Conservation (phyloP, 2,888 invertebrate species). For the Masnerella sp. region DNA sequence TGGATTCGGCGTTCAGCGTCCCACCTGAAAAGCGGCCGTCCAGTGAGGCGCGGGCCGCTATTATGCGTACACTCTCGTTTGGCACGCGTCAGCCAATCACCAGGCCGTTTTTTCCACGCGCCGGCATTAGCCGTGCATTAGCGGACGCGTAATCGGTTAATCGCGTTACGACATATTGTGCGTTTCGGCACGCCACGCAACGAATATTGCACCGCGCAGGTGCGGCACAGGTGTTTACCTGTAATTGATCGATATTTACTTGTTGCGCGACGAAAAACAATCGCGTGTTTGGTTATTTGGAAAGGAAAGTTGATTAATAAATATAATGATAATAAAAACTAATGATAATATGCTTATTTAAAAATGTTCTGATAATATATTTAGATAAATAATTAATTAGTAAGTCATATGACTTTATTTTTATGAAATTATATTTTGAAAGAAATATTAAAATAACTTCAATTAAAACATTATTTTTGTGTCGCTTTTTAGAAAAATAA, state of each 20-base stretch:
- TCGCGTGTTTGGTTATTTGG: no score
- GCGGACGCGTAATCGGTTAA: conserved; percentile 61
- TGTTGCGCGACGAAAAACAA: conserved; percentile 40
- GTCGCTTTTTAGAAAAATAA: no score
- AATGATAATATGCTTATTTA: no score
- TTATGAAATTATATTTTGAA: no score
- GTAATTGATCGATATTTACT: conserved; percentile 49
- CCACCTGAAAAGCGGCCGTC: conserved; percentile 30
- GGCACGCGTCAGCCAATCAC: conserved; percentile 65
- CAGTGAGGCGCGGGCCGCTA: conserved; percentile 20
- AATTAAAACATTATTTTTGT: no score
- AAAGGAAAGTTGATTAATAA: no score
- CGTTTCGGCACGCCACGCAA: conserved; percentile 50
- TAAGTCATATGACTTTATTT: no score
- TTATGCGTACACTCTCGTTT: conserved; percentile 57
- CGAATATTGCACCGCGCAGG: conserved; percentile 44
- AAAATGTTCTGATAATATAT: no score
- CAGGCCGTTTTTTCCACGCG: conserved; percentile 60
- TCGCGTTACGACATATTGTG: conserved; percentile 49
- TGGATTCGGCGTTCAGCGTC: conserved; percentile 6
- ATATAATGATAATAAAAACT: no score
- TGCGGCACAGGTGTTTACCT: conserved; percentile 41
- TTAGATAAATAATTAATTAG: no score
- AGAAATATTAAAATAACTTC: no score
- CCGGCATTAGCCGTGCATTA: conserved; percentile 34